Evolutionary conservation across 2,113 vertebrate species (phyloP).

Genomic region (Poeciliopsis turrubarensis): DNA sequence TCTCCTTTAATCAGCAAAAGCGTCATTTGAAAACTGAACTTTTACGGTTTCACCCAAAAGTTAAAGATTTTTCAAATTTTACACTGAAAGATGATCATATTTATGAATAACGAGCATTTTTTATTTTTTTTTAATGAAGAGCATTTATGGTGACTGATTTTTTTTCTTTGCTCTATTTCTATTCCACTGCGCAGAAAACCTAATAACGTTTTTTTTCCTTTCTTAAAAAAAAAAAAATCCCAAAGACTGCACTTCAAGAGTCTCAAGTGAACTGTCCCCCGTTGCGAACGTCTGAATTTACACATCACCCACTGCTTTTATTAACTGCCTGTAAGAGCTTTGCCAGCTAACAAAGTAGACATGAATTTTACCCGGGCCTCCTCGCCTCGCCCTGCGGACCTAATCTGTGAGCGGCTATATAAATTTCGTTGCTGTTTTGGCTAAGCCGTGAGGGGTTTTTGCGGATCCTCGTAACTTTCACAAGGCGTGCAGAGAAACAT

Average conservation of each 20-base stretch:
- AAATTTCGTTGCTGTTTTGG: constrained; percentile 35
- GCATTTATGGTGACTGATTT: not conserved
- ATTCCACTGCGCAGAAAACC: no score
- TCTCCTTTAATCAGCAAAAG: no score
- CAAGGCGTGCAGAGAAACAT: constrained; percentile 23
- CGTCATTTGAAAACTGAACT: no score
- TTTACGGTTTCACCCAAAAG: no score
- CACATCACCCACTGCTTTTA: constrained; percentile 1
- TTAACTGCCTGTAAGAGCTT: constrained; percentile 39
- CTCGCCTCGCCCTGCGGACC: constrained; percentile 41
- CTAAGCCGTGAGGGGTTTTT: constrained; percentile 30
- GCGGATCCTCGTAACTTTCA: constrained; percentile 17
- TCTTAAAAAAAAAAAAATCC: not conserved
- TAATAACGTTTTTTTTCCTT: not conserved
- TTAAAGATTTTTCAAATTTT: no score
- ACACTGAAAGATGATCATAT: not conserved
- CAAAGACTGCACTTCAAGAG: not conserved
- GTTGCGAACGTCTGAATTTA: not conserved
- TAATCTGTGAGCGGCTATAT: constrained; percentile 23
- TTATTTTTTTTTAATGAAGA: no score
- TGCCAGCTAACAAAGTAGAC: constrained; percentile 26
- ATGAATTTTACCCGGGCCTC: constrained; percentile 23
- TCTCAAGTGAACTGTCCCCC: not conserved
- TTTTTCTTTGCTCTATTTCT: not conserved
- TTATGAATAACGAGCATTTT: not conserved